Conservation (phyloP, 2,888 invertebrate genomes). For the Ectemnius cavifrons region DNA sequence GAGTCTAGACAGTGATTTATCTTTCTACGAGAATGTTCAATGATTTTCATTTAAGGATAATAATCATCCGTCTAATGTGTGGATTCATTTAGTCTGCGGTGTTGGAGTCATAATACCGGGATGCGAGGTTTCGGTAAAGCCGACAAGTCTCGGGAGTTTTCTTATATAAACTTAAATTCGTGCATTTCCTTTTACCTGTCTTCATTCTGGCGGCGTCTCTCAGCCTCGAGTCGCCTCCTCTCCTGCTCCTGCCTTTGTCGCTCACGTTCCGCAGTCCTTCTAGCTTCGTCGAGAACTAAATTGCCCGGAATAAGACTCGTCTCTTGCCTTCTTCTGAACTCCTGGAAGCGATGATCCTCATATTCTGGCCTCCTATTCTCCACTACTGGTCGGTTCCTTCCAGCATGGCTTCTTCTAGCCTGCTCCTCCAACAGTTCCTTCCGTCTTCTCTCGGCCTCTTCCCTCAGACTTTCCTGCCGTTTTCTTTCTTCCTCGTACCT, state of each 20-base stretch:
- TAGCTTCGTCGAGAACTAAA: constrained; percentile 40
- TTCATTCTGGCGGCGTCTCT: constrained; percentile 30
- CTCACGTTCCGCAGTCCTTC: constrained; percentile 41
- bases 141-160: too few relatives aligned
- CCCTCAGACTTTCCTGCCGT: constrained; percentile 34
- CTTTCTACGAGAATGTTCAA: too few relatives aligned
- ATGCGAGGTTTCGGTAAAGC: too few relatives aligned
- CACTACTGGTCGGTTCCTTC: constrained; percentile 23
- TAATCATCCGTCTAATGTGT: too few relatives aligned
- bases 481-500: constrained; percentile 54
- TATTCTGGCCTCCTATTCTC: constrained; percentile 17
- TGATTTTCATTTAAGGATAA: too few relatives aligned
- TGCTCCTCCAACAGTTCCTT: constrained; percentile 39
- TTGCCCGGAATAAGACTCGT: constrained; percentile 46
- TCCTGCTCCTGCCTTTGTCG: constrained; percentile 49
- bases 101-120: too few relatives aligned
- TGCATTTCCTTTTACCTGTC: constrained; percentile 29
- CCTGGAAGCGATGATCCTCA: constrained; percentile 37
- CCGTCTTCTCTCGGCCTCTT: constrained; percentile 46
- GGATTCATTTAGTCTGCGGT: too few relatives aligned
- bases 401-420: constrained; percentile 30
- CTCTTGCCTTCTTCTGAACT: constrained; percentile 48
- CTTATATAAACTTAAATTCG: too few relatives aligned
- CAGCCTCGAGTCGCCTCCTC: constrained; percentile 40
- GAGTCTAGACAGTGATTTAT: too few relatives aligned